Base-by-base conservation (phyloP, 2,797 vertebrate species). In the Melanotaenia maccullochi region DNA sequence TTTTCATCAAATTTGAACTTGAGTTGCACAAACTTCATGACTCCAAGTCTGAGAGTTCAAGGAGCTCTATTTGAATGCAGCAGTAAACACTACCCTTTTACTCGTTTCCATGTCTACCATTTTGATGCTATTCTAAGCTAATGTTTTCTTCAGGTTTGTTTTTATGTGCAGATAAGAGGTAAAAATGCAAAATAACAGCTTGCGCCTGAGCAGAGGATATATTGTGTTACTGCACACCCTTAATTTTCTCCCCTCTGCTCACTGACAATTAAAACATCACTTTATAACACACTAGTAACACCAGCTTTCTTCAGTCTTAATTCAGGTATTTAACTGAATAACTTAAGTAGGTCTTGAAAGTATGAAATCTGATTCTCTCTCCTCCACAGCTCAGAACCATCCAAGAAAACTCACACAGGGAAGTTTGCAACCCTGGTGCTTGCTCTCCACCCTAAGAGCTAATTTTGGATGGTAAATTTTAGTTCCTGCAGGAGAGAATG, bases 401-500 rank as follows among this genome's bases (percentile, higher is more conserved):
- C 24, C 25, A 30, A 28, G 25, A 55, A 55, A 16, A 18, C 52
- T 16, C 52, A 13, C 13, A 14, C 56, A 11, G 56, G 56, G 30
- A 58, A 4, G 56, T 58, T 59, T 36, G n/a, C 54, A 69, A 58
- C 35, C 16, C 33, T 38, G 60, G 25, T 59, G 22, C 33, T 40
- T 63, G 55, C 58, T 64, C 68, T 56, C 36, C 16, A 25, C 54
- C 56, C 36, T 69, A 1, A 63, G 54, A 76, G 30, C 58, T 73
- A 3, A 49, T 77, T 75, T 73, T 70, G 6, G 60, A 67, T 11
- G 1, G 4, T 35, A 25, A 44, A 28, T 56, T 65, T 42, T 72
- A 54, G 40, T 70, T 82, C 44, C 63, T 49, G 51, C n/a, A 62
- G 68, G 59, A 65, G 16, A 70, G 40, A 73, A 52, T 0, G 1